Evolutionary conservation across 2,888 invertebrate genomes (phyloP), one percentile per base, ranked within the genome.

Genomic region (Spialia ferax): DNA sequence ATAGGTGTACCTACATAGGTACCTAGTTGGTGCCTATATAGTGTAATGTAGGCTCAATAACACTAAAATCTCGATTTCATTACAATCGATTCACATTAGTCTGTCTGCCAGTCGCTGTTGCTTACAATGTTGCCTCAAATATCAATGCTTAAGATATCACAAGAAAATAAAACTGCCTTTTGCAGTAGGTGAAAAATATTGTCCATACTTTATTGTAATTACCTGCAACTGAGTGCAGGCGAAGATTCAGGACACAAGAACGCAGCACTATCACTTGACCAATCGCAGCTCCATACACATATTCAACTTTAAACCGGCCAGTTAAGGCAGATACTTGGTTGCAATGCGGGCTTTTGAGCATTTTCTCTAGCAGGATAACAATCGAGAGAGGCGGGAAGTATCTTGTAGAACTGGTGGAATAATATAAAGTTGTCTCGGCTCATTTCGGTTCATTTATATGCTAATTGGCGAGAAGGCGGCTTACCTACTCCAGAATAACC

Each of bases 361-460:
- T 35, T 35, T 38, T n/a, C 15, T 32, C 32, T 54, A 10, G 3
- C 35, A 59, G 52, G 38, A 54, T 26, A 54, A 63, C 15, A 38
- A 57, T 50, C n/a, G 11, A 57, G 70, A 63, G 75, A 74, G 75
- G 64, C 74, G 74, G 77, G 75, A 22, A 76, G 87, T 42, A 67
- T 83, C 85, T 67, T 29, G 48, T 71, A 79, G 78, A 23, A 71
- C 29, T 86, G 85, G 90, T 78, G 72, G 77, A 74, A 71, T 83
- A 79, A 79, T 90, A 93, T 91, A 85, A 89, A 92, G 91, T 90
- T 88, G 91, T 92, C 86, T 90, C 80, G 87, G 85, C 83, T 42
- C 42, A 42, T 42, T 42, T 83, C 73, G 81, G 85, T 88, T 93
- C 89, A 91, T 93, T 92, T 92, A 92, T 91, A 93, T 93, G 91